Percentiles rank a stretch among this genome's conserved stretches.
These are phyloP conservation scores for Hesperophylax magnus DNA, from an alignment of 1,140 invertebrate genomes.

Conservation along the genomic window DNA sequence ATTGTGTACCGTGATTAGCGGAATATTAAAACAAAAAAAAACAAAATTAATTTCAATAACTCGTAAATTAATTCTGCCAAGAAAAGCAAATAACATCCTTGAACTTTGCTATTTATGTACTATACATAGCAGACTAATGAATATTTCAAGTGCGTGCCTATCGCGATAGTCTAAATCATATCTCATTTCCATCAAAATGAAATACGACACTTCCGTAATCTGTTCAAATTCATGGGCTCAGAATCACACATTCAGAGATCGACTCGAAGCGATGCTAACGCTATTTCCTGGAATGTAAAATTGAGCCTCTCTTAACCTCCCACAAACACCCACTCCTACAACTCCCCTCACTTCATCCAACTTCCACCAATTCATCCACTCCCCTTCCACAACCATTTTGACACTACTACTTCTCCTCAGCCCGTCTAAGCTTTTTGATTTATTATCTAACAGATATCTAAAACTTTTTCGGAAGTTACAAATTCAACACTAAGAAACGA, in stretches of 20 bases:
- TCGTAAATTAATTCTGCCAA: too few relatives aligned
- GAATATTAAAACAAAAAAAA: too few relatives aligned
- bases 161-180: too few relatives aligned
- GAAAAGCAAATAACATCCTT: background rate
- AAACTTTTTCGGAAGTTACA: constrained; percentile 25
- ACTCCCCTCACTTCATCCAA: background rate
- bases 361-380: background rate
- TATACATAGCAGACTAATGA: too few relatives aligned
- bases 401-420: background rate
- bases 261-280: background rate
- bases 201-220: too few relatives aligned
- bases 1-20: too few relatives aligned
- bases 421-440: constrained; percentile 33
- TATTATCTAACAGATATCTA: constrained; percentile 37
- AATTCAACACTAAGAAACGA: constrained; percentile 4
- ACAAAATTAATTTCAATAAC: too few relatives aligned
- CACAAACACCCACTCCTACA: background rate
- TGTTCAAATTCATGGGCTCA: too few relatives aligned
- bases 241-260: too few relatives aligned
- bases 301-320: background rate
- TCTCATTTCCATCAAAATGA: too few relatives aligned
- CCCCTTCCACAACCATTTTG: background rate
- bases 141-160: too few relatives aligned
- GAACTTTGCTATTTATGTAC: too few relatives aligned
- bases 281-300: constrained; percentile 18